These are phyloP conservation scores for Junonia oenone DNA, from an alignment of 2,888 invertebrate species.

Conservation along the genomic window DNA sequence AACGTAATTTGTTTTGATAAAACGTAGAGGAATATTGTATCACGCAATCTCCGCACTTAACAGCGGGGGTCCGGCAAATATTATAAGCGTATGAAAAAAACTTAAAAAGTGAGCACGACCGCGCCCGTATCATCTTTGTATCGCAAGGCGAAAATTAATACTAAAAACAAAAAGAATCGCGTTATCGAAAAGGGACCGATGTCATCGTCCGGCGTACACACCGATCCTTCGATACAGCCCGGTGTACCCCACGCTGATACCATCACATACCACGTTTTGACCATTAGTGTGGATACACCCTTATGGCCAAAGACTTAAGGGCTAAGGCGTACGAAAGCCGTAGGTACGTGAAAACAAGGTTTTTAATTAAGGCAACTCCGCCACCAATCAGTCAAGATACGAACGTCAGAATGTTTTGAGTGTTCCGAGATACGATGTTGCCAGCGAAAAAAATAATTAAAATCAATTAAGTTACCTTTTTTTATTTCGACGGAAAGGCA, in stretches of 20 bases:
- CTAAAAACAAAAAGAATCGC: slow-evolving; percentile 47
- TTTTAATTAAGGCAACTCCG: slow-evolving; percentile 39
- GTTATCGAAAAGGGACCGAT: slow-evolving; percentile 66
- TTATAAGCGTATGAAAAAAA: slow-evolving; percentile 25
- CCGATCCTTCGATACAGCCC: slow-evolving; percentile 56
- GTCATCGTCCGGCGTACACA: slow-evolving; percentile 58
- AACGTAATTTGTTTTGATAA: too few species aligned
- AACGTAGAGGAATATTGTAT: slow-evolving; percentile 17
- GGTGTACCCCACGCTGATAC: slow-evolving; percentile 35
- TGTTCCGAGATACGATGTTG: slow-evolving; percentile 22
- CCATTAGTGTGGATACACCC: slow-evolving; percentile 13
- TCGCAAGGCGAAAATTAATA: slow-evolving; percentile 67
- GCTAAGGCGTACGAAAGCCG: slow-evolving; percentile 1
- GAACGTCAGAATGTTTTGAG: slow-evolving; percentile 32
- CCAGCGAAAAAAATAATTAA: slow-evolving; percentile 14
- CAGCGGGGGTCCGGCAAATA: slow-evolving; percentile 25
- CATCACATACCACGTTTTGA: slow-evolving; percentile 35
- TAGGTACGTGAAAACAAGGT: slow-evolving; percentile 30
- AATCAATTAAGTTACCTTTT: slow-evolving; percentile 18
- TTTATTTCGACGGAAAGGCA: neutral
- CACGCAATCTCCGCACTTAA: slow-evolving; percentile 21
- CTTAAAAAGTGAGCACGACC: slow-evolving; percentile 30
- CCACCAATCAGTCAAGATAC: slow-evolving; percentile 41
- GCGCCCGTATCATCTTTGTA: slow-evolving; percentile 43
- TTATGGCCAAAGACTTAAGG: slow-evolving; percentile 20